These are phyloP conservation scores for Theristus sp. DNA, from an alignment of 2,888 invertebrate genomes.

Conservation along the genomic window DNA sequence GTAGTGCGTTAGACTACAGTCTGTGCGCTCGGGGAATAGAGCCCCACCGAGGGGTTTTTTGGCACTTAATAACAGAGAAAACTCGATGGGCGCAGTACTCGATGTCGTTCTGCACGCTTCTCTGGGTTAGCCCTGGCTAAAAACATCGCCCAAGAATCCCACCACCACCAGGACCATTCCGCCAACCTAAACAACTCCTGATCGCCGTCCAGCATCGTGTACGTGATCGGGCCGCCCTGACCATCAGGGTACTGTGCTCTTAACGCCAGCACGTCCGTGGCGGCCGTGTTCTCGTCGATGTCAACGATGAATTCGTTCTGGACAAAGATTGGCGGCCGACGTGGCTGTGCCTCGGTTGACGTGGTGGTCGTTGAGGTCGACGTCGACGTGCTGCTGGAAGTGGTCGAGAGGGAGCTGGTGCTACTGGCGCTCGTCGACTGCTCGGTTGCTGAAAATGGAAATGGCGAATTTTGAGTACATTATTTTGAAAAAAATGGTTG, in stretches of 20 bases:
- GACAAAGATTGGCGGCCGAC: neutral
- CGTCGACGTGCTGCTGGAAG: neutral
- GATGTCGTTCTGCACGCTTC: too few species aligned
- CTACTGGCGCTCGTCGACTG: neutral
- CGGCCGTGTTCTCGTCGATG: constrained; percentile 5
- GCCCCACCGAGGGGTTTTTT: too few species aligned
- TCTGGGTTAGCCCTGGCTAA: too few species aligned
- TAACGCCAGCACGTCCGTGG: neutral
- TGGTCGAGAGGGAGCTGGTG: neutral
- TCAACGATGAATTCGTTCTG: constrained; percentile 1
- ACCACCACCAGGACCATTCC: too few species aligned
- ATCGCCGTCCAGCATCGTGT: constrained; percentile 22
- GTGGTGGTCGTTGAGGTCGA: too few species aligned
- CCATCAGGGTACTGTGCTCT: constrained; percentile 19
- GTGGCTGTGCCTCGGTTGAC: neutral
- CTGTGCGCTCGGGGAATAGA: too few species aligned
- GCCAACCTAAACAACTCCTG: constrained; percentile 13
- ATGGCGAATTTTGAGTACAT: too few species aligned
- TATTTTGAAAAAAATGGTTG: too few species aligned
- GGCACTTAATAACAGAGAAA: too few species aligned
- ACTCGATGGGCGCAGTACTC: too few species aligned
- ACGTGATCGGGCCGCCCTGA: constrained; percentile 18
- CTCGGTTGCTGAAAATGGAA: constrained; percentile 11
- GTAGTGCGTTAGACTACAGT: too few species aligned
- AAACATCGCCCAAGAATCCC: too few species aligned